These are phyloP conservation scores for Eospalax fontanierii DNA, from an alignment of 2,797 vertebrate species.

Conservation along the genomic window DNA sequence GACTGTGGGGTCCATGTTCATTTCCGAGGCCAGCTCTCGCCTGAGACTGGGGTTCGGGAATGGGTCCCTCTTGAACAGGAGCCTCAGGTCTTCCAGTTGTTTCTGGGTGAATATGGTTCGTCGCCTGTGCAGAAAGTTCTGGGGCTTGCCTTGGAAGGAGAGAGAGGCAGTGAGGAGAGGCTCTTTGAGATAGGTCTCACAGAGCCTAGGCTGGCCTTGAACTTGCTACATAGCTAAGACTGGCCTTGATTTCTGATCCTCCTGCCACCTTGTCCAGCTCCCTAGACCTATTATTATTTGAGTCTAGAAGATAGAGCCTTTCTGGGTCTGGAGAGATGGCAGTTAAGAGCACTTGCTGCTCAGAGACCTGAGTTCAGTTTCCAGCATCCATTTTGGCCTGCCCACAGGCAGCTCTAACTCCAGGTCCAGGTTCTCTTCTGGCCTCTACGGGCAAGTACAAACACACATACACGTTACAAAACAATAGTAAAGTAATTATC, in stretches of 20 bases:
- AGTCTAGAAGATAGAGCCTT: background rate
- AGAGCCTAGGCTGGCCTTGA: background rate
- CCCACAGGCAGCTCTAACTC: too few species aligned
- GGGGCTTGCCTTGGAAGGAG: background rate
- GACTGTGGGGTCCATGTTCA: accelerated
- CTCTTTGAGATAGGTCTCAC: background rate
- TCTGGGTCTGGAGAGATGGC: too few species aligned
- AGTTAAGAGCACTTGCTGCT: too few species aligned
- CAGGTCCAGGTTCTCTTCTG: too few species aligned
- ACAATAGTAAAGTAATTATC: too few species aligned
- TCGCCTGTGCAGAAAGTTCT: background rate
- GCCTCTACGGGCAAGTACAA: too few species aligned
- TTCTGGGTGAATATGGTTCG: background rate
- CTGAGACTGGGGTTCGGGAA: background rate
- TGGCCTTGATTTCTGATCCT: background rate
- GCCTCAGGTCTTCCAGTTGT: background rate
- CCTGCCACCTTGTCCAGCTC: background rate
- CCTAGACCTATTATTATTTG: background rate
- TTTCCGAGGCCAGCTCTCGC: background rate
- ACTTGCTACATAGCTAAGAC: background rate
- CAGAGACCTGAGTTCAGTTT: too few species aligned
- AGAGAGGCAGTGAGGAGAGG: background rate
- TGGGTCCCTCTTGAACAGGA: background rate
- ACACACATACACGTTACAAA: too few species aligned
- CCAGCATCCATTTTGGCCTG: too few species aligned